phyloP scores from a whole-genome alignment of 2,113 vertebrate genomes.

The Amphiprion ocellaris region DNA sequence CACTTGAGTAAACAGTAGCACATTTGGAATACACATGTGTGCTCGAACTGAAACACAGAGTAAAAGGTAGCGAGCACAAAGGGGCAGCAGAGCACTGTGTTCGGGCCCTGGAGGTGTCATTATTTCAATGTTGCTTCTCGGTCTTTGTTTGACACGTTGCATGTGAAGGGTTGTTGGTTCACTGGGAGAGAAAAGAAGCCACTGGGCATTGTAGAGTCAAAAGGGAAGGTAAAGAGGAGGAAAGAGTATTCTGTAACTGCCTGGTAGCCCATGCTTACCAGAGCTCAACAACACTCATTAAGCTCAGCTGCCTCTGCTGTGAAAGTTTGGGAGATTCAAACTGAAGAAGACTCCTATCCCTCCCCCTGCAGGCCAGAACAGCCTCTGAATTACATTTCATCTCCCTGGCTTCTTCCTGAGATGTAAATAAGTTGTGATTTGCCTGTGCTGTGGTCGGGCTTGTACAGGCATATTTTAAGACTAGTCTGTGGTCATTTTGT shows the following conservation, averaged over 20 bases:
- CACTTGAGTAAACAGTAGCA: constrained; percentile 43
- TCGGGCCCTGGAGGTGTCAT: constrained; percentile 53
- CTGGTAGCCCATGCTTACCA: constrained; percentile 59
- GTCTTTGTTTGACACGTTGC: constrained; percentile 48
- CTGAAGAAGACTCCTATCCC: constrained; percentile 50
- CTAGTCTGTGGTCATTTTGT: constrained; percentile 20
- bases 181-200: constrained; percentile 43
- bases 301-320: constrained; percentile 48
- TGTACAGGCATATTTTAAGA: background rate
- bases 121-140: constrained; percentile 56
- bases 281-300: constrained; percentile 64
- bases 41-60: constrained; percentile 30
- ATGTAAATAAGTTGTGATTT: constrained; percentile 65
- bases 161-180: constrained; percentile 54
- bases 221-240: constrained; percentile 34
- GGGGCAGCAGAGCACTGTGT: constrained; percentile 34
- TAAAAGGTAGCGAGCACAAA: constrained; percentile 36
- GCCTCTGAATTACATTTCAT: constrained; percentile 40
- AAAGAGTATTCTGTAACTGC: constrained; percentile 43
- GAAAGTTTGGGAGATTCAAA: constrained; percentile 69
- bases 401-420: constrained; percentile 23
- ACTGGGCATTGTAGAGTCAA: constrained; percentile 45
- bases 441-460: constrained; percentile 18
- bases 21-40: constrained; percentile 25
- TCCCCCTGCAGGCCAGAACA: constrained; percentile 63